Conservation (phyloP, 2,113 vertebrate genomes). For the Callipepla squamata region DNA sequence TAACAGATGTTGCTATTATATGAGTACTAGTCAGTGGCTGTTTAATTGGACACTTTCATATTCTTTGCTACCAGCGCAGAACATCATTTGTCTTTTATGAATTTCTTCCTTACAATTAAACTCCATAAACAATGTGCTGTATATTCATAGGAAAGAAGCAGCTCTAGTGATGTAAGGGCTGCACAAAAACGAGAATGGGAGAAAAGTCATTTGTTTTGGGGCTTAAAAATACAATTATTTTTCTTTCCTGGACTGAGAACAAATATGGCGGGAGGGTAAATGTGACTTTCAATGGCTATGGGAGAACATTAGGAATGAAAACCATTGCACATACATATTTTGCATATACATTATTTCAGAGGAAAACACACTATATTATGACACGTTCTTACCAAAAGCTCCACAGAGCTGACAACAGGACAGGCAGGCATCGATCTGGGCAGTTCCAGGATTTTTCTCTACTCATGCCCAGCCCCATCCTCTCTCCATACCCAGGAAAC, state of each 20-base stretch:
- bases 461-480: background rate
- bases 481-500: background rate
- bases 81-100: conserved; percentile 41
- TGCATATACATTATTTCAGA: background rate
- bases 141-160: conserved; percentile 13
- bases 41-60: conserved; percentile 76
- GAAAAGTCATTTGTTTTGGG: background rate
- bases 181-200: background rate
- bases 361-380: background rate
- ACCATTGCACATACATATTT: background rate
- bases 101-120: conserved; percentile 71
- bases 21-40: conserved; percentile 38
- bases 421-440: background rate
- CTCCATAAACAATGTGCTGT: conserved; percentile 65
- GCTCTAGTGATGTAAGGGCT: conserved; percentile 44
- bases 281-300: background rate
- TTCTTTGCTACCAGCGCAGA: conserved; percentile 57
- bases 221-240: conserved; percentile 7
- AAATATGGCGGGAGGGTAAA: background rate
- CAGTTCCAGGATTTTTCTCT: conserved; percentile 42
- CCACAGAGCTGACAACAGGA: background rate
- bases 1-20: conserved; percentile 75
- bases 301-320: background rate
- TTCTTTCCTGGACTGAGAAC: background rate
- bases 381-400: background rate